A percentile compares a stretch with the other conserved stretches of the same genome.
Evolutionary conservation across 2,797 vertebrate genomes (phyloP).

Genomic region (Sebastiscus tertius): DNA sequence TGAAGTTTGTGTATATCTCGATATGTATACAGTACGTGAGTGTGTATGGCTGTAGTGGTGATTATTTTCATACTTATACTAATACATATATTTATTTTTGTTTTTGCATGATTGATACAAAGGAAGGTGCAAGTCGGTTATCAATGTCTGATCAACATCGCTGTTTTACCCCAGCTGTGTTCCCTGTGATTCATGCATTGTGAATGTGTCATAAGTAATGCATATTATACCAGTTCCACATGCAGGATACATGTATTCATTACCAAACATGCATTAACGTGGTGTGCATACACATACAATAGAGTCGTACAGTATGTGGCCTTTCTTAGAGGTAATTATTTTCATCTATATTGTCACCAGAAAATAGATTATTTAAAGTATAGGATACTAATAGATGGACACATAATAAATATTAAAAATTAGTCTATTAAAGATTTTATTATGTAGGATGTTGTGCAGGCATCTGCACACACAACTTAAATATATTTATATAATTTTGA

Average conservation of each 20-base stretch:
- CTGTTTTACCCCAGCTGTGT: conserved; percentile 63
- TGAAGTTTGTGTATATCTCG: conserved; percentile 77
- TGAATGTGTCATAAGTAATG: conserved; percentile 73
- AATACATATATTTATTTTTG: conserved; percentile 77
- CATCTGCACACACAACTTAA: conserved; percentile 40
- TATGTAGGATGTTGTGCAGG: conserved; percentile 28
- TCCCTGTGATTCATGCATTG: conserved; percentile 74
- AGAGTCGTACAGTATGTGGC: conserved; percentile 43
- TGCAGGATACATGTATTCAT: conserved; percentile 44
- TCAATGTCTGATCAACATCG: conserved; percentile 70
- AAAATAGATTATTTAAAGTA: conserved; percentile 48
- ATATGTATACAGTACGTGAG: conserved; percentile 76
- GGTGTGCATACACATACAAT: conserved; percentile 28
- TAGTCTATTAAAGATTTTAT: conserved; percentile 60
- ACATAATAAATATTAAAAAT: conserved; percentile 31
- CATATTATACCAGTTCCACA: conserved; percentile 53
- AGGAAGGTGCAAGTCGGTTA: conserved; percentile 68
- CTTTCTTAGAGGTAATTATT: conserved; percentile 39
- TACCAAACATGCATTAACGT: conserved; percentile 38
- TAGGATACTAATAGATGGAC: conserved; percentile 24
- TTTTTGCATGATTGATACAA: conserved; percentile 83
- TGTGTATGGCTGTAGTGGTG: conserved; percentile 77
- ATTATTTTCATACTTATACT: conserved; percentile 75
- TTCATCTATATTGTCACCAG: conserved; percentile 31
- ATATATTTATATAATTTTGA: conserved; percentile 71